Percentiles rank a stretch among this genome's conserved stretches.
These are phyloP conservation scores for Rhegmatorhina hoffmannsi DNA, from an alignment of 2,113 vertebrate genomes.

Conservation along the genomic window DNA sequence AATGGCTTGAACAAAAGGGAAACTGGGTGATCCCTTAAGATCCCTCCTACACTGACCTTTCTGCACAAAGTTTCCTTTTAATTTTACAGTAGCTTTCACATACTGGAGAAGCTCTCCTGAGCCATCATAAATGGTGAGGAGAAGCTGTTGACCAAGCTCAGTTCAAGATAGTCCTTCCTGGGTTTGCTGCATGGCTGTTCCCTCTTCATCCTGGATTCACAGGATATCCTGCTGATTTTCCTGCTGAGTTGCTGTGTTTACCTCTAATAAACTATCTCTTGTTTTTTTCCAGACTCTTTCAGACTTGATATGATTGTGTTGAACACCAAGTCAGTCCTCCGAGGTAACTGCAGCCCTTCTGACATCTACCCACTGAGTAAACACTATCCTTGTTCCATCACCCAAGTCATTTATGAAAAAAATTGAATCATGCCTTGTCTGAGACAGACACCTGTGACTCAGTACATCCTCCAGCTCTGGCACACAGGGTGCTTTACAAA, in stretches of 20 bases:
- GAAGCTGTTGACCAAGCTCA: not conserved
- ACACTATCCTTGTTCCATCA: not conserved
- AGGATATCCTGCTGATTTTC: not conserved
- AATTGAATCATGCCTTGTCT: not conserved
- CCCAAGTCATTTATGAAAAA: not conserved
- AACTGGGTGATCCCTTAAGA: not conserved
- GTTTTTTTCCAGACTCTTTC: not conserved
- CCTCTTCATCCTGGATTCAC: not conserved
- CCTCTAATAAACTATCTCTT: no score
- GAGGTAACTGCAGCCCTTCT: not conserved
- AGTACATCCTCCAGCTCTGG: not conserved
- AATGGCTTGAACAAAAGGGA: not conserved
- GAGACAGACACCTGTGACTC: not conserved
- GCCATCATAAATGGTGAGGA: not conserved
- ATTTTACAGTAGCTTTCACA: not conserved
- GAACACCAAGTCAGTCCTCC: not conserved
- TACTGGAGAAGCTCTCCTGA: not conserved
- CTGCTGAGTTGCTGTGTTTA: not conserved
- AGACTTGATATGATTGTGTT: not conserved
- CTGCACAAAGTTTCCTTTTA: not conserved
- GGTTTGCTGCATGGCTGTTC: not conserved
- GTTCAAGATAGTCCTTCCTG: not conserved
- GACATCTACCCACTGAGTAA: not conserved
- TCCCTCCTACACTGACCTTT: not conserved
- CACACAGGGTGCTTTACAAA: not conserved